These are phyloP conservation scores for Leptobrachium ailaonicum DNA, from an alignment of 2,113 vertebrate species.

Conservation along the genomic window DNA sequence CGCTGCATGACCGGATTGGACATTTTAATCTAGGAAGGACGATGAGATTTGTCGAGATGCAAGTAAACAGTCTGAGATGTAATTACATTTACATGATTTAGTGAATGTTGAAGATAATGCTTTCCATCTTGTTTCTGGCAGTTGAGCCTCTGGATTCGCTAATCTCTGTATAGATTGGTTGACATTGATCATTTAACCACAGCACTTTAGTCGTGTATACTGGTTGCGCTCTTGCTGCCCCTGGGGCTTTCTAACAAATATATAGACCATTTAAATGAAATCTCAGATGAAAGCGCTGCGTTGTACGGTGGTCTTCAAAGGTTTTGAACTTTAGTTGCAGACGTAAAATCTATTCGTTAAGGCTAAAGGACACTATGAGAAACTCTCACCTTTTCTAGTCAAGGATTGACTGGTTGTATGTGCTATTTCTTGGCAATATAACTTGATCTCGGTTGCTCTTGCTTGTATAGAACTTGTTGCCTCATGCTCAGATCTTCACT, in stretches of 20 bases:
- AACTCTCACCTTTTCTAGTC: too few relatives aligned
- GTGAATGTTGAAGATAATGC: neutral
- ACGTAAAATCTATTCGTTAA: too few relatives aligned
- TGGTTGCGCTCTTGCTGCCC: neutral
- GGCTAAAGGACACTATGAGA: too few relatives aligned
- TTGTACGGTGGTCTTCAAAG: too few relatives aligned
- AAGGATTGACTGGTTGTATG: too few relatives aligned
- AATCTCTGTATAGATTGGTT: neutral
- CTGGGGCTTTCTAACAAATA: neutral
- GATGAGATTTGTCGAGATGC: neutral
- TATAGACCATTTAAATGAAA: neutral
- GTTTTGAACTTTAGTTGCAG: too few relatives aligned
- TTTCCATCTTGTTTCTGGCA: neutral
- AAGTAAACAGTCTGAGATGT: neutral
- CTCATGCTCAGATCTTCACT: too few relatives aligned
- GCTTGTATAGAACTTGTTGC: too few relatives aligned
- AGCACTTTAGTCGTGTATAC: neutral
- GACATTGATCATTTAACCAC: too few relatives aligned
- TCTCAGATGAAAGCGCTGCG: neutral
- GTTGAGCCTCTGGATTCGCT: neutral
- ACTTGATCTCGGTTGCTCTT: too few relatives aligned
- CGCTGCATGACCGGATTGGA: conserved; percentile 28
- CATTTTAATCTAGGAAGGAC: neutral
- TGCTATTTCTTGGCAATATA: too few relatives aligned
- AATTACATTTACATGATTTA: neutral